Evolutionary conservation across 2,797 vertebrate genomes (phyloP).

Genomic region (Garrulus glandarius): DNA sequence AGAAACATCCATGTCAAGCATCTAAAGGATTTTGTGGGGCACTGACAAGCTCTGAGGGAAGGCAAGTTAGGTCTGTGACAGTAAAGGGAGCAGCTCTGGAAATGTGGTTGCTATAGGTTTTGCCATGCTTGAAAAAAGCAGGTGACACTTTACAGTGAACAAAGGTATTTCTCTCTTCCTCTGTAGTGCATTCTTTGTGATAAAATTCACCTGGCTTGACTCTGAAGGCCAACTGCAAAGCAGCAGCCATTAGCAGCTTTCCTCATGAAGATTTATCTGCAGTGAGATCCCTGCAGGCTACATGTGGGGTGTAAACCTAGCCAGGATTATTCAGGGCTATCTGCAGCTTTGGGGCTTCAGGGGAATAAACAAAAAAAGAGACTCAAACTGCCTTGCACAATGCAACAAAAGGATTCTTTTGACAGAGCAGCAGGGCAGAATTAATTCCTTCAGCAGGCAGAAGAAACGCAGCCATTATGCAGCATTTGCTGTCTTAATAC

Average conservation of each 20-base stretch:
- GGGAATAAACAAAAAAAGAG: constrained; percentile 29
- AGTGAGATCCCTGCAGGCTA: background rate
- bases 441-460: constrained; percentile 33
- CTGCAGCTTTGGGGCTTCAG: background rate
- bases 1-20: background rate
- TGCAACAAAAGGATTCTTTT: constrained; percentile 31
- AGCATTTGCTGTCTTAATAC: constrained; percentile 1
- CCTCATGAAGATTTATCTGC: background rate
- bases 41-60: background rate
- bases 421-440: constrained; percentile 18
- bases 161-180: background rate
- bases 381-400: constrained; percentile 24
- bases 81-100: background rate
- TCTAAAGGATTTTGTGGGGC: background rate
- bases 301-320: background rate
- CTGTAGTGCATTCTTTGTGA: background rate
- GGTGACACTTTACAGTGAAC: background rate
- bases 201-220: background rate
- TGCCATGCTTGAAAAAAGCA: background rate
- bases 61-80: background rate
- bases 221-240: background rate
- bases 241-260: background rate
- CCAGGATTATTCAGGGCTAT: constrained; percentile 3
- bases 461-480: constrained; percentile 9
- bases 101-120: background rate